phyloP scores from a whole-genome alignment of 2,888 invertebrate genomes.

The Andrena camellia region DNA sequence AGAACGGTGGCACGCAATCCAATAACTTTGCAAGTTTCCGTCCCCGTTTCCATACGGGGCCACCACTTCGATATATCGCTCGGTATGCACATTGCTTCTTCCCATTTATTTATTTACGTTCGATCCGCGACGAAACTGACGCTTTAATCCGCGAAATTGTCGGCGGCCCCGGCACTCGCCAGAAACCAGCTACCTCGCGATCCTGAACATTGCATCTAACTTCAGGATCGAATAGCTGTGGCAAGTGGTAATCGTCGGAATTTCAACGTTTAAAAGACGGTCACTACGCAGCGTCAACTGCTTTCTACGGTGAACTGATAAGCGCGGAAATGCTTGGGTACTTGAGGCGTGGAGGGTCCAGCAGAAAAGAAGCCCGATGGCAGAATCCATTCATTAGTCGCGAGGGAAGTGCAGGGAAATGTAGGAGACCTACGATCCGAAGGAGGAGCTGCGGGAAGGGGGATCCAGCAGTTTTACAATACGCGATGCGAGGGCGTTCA shows the following conservation, averaged over 20 bases:
- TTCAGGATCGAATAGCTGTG: too few relatives aligned
- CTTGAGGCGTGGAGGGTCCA: background rate
- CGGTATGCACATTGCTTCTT: constrained; percentile 7
- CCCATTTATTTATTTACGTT: constrained; percentile 51
- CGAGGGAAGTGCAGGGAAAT: constrained; percentile 9
- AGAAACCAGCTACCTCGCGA: too few relatives aligned
- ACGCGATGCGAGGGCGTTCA: constrained; percentile 13
- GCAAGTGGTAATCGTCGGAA: background rate
- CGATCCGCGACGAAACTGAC: constrained; percentile 45
- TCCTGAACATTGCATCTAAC: too few relatives aligned
- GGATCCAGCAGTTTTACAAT: background rate
- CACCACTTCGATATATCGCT: constrained; percentile 1
- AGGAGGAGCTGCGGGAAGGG: constrained; percentile 17
- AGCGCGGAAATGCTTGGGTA: background rate
- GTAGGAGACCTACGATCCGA: background rate
- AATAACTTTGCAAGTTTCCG: constrained; percentile 24
- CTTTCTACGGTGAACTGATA: background rate
- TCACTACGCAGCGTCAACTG: too few relatives aligned
- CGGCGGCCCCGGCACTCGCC: background rate
- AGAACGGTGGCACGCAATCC: constrained; percentile 29
- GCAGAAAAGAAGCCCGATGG: background rate
- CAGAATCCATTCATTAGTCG: constrained; percentile 10
- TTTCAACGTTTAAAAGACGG: background rate
- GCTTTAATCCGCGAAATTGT: constrained; percentile 54
- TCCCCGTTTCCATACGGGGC: constrained; percentile 12